These are phyloP conservation scores for Plemyria rubiginata DNA, from an alignment of 2,888 invertebrate species.

Conservation along the genomic window DNA sequence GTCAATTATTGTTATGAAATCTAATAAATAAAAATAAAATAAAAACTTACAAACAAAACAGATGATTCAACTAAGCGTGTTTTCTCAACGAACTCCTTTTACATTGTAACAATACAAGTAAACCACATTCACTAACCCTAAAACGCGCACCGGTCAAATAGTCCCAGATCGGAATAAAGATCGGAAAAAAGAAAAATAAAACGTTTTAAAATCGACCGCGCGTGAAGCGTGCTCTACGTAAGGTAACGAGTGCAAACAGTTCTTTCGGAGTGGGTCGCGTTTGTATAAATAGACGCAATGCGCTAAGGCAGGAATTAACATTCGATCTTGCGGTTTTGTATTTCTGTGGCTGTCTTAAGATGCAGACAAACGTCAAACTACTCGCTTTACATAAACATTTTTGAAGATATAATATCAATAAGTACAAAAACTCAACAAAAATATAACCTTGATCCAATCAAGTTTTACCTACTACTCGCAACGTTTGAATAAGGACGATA, in stretches of 20 bases:
- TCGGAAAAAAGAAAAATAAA: constrained; percentile 8
- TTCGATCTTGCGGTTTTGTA: constrained; percentile 33
- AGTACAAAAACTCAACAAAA: no score
- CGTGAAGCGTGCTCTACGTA: constrained; percentile 55
- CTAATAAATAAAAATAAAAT: constrained; percentile 1
- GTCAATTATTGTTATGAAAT: no score
- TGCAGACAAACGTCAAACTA: no score
- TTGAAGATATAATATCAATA: no score
- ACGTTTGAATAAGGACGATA: no score
- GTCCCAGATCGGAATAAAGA: neutral
- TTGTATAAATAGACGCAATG: constrained; percentile 68
- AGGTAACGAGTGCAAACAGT: constrained; percentile 63
- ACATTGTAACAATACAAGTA: constrained; percentile 49
- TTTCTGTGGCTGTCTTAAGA: constrained; percentile 14
- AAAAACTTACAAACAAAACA: constrained; percentile 41
- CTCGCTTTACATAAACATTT: no score
- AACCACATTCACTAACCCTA: constrained; percentile 46
- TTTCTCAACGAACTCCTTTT: constrained; percentile 44
- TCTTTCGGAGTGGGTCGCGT: constrained; percentile 55
- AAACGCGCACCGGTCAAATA: constrained; percentile 35
- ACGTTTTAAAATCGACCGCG: constrained; percentile 29
- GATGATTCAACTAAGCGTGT: constrained; percentile 45
- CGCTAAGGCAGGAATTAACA: constrained; percentile 37
- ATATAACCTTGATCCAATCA: no score
- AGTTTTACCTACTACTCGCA: no score